Conservation (phyloP, 37 sponge, comb jelly and placozoan species). For the Amphimedon queenslandica region DNA sequence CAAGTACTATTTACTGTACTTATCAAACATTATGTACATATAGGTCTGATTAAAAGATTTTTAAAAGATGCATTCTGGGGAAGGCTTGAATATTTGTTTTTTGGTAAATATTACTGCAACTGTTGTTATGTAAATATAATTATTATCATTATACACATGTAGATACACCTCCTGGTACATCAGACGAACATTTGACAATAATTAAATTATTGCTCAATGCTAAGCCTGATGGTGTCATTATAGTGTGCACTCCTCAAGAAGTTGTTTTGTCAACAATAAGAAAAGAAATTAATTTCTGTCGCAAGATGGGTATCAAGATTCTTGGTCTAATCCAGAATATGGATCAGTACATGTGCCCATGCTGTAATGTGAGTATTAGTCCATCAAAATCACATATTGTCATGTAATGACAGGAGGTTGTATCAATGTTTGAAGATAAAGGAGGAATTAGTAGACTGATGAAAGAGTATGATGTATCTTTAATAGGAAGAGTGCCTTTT, state of each 20-base stretch:
- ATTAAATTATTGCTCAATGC: slow-evolving; percentile 70
- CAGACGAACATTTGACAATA: slow-evolving; percentile 88
- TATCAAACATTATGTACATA: neutral
- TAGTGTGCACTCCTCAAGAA: slow-evolving; percentile 90
- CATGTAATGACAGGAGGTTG: too few species aligned
- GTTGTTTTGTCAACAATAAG: slow-evolving; percentile 79
- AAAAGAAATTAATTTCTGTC: slow-evolving; percentile 86
- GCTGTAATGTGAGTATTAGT: slow-evolving; percentile 59
- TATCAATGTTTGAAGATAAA: too few species aligned
- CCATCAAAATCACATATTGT: too few species aligned
- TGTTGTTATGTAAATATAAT: neutral
- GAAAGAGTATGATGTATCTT: slow-evolving; percentile 42
- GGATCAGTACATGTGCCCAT: slow-evolving; percentile 78
- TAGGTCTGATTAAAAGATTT: slow-evolving; percentile 76
- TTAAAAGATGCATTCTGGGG: slow-evolving; percentile 93
- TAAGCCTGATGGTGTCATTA: slow-evolving; percentile 75
- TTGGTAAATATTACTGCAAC: slow-evolving; percentile 48
- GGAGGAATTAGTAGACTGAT: slow-evolving; percentile 37
- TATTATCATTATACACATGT: neutral
- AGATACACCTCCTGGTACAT: slow-evolving; percentile 91
- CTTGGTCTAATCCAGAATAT: slow-evolving; percentile 86
- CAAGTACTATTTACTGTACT: slow-evolving; percentile 21
- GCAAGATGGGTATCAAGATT: slow-evolving; percentile 70
- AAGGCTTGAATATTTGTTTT: slow-evolving; percentile 81
- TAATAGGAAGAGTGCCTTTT: slow-evolving; percentile 62